Percentiles rank a stretch among this genome's conserved stretches.
Evolutionary conservation across 2,797 vertebrate genomes (phyloP).

Genomic region (Amblyopsis hoosieri): DNA sequence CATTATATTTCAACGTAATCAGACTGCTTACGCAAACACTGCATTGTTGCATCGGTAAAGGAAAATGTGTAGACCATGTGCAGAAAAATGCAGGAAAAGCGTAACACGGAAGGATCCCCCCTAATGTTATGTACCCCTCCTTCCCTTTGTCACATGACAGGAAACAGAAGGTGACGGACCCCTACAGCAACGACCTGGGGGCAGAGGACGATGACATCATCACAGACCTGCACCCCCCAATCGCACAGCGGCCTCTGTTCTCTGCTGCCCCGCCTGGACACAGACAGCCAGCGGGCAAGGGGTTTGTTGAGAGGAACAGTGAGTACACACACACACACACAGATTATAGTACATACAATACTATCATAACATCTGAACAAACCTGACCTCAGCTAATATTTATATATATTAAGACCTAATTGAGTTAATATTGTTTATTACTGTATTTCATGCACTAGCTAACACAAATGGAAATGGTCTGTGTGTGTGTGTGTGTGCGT

Average conservation of each 20-base stretch:
- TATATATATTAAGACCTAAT: no score
- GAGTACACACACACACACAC: constrained; percentile 53
- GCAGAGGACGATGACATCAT: constrained; percentile 88
- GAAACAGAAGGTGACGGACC: constrained; percentile 78
- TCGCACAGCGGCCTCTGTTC: constrained; percentile 82
- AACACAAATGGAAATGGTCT: neutral
- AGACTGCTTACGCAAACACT: no score
- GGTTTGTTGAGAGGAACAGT: constrained; percentile 87
- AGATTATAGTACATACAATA: neutral
- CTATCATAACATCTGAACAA: neutral
- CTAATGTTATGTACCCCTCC: neutral
- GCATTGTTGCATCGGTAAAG: no score
- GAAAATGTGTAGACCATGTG: no score
- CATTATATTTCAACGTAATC: no score
- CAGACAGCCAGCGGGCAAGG: constrained; percentile 84
- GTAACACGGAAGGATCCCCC: no score
- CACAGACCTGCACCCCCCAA: constrained; percentile 71
- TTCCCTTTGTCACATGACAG: constrained; percentile 58
- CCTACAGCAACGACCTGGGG: constrained; percentile 77
- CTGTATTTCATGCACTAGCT: neutral
- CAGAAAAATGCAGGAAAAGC: no score
- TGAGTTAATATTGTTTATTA: no score
- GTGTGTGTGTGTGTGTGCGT: constrained; percentile 2
- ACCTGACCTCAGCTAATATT: neutral
- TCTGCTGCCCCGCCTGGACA: constrained; percentile 75